Evolutionary conservation across 2,797 vertebrate genomes (phyloP).

Genomic region (Tokudaia muenninki): DNA sequence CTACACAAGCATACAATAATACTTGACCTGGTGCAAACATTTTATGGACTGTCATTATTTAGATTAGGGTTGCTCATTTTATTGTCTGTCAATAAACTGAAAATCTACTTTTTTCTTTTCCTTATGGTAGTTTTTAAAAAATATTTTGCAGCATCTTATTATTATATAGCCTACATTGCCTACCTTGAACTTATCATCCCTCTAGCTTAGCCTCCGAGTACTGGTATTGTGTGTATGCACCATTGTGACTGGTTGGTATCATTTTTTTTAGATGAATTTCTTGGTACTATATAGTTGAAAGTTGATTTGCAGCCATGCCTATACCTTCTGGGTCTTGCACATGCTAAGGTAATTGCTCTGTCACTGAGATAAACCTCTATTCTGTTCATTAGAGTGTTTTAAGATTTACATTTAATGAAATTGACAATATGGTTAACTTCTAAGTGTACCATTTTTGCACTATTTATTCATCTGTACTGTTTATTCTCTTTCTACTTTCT

Average conservation of each 20-base stretch:
- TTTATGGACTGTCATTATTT: not conserved
- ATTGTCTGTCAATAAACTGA: not conserved
- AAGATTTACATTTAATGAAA: conserved; percentile 42
- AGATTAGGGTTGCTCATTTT: not conserved
- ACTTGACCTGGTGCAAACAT: not conserved
- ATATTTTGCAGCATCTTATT: not conserved
- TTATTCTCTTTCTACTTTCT: not conserved
- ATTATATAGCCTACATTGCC: not conserved
- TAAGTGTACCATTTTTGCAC: conserved; percentile 29
- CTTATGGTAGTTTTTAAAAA: not conserved
- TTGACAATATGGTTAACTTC: not conserved
- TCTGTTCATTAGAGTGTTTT: not conserved
- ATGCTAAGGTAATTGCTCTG: not conserved
- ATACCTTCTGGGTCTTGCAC: not conserved
- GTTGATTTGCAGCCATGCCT: not conserved
- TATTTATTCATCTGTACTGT: not conserved
- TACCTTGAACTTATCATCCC: not conserved
- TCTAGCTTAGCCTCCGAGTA: not conserved
- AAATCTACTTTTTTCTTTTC: not conserved
- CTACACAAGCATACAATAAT: not conserved
- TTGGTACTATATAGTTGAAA: not conserved
- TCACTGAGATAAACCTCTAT: not conserved
- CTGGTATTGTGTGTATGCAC: not conserved
- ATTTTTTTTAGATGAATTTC: conserved; percentile 26
- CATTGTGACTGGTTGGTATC: not conserved